These are phyloP conservation scores for Orgyia antiqua DNA, from an alignment of 2,888 invertebrate genomes.

Conservation along the genomic window DNA sequence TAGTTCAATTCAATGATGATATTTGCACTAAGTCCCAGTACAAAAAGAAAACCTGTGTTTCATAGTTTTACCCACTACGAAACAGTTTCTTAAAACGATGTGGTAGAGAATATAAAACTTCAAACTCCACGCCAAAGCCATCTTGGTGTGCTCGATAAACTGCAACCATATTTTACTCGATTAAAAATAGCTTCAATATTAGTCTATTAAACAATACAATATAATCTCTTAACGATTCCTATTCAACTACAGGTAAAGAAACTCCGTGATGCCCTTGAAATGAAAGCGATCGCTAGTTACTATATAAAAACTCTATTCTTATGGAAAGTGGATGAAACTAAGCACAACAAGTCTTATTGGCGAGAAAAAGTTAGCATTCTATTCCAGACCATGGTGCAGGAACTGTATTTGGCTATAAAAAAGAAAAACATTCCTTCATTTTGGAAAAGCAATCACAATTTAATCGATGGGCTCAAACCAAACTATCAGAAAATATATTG, in stretches of 20 bases:
- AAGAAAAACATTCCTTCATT: conserved; percentile 51
- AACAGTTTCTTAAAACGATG: too few relatives aligned
- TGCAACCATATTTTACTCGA: too few relatives aligned
- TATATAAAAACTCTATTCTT: conserved; percentile 77
- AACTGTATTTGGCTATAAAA: conserved; percentile 40
- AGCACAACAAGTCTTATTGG: conserved; percentile 51
- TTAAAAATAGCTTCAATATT: too few relatives aligned
- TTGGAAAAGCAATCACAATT: conserved; percentile 55
- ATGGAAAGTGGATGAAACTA: conserved; percentile 50
- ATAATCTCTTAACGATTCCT: too few relatives aligned
- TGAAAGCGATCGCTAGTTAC: conserved; percentile 73
- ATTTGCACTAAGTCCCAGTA: too few relatives aligned
- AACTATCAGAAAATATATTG: conserved; percentile 42
- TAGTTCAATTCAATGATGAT: too few relatives aligned
- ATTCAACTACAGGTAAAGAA: conserved; percentile 59
- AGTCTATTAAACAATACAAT: too few relatives aligned
- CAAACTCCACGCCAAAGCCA: too few relatives aligned
- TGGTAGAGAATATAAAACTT: too few relatives aligned
- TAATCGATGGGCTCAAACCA: conserved; percentile 48
- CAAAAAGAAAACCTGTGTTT: too few relatives aligned
- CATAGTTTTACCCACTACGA: too few relatives aligned
- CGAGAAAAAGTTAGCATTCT: conserved; percentile 44
- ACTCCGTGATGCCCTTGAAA: conserved; percentile 60
- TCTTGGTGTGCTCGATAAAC: too few relatives aligned
- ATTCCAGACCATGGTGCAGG: conserved; percentile 52